phyloP scores from a whole-genome alignment of 2,888 invertebrate genomes.

The Parthenolecanium corni region DNA sequence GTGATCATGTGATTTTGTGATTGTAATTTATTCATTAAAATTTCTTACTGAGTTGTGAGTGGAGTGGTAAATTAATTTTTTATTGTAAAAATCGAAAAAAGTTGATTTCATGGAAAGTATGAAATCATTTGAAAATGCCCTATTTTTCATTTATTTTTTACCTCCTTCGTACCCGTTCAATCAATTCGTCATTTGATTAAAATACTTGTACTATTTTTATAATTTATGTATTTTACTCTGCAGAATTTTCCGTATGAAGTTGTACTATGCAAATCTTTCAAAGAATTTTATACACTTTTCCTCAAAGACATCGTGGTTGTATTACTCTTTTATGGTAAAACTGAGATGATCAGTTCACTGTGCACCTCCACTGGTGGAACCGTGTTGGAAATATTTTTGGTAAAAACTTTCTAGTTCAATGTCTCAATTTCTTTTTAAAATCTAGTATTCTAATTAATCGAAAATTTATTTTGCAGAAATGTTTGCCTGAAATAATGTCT shows the following conservation, averaged over 20 bases:
- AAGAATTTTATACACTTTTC: slow-evolving; percentile 18
- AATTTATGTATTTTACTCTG: neutral
- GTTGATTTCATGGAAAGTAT: too few relatives aligned
- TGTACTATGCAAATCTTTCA: slow-evolving; percentile 5
- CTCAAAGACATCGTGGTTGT: slow-evolving; percentile 16
- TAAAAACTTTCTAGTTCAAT: neutral
- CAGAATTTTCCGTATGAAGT: slow-evolving; percentile 28
- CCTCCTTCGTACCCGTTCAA: too few relatives aligned
- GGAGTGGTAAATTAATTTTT: too few relatives aligned
- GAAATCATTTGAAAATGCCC: too few relatives aligned
- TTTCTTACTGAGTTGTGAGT: too few relatives aligned
- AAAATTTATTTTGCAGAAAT: neutral
- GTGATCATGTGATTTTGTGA: too few relatives aligned
- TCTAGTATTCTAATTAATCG: neutral
- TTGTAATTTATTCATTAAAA: too few relatives aligned
- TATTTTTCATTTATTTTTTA: too few relatives aligned
- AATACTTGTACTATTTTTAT: too few relatives aligned
- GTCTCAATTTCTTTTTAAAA: neutral
- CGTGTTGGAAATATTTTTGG: neutral
- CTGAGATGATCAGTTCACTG: neutral
- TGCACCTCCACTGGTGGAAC: neutral
- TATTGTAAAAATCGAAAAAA: too few relatives aligned
- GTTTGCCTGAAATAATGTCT: slow-evolving; percentile 12
- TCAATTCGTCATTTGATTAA: too few relatives aligned
- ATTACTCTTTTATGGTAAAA: slow-evolving; percentile 18